Evolutionary conservation across 2,888 invertebrate species (phyloP), one percentile per base, ranked within the genome.

Genomic region (Polia nebulosa): DNA sequence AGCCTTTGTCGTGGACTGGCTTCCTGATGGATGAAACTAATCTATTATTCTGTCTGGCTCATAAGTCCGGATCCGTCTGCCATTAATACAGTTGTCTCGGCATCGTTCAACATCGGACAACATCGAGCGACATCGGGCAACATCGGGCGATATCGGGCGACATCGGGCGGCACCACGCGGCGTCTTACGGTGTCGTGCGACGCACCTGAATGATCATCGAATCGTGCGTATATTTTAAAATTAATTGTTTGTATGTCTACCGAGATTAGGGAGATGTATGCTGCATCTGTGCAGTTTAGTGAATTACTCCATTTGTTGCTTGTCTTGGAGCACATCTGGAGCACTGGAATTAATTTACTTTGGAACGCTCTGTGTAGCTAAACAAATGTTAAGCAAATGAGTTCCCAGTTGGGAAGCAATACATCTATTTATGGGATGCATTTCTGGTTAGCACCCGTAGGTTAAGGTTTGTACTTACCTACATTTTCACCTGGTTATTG

Each of bases 11-110:
- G 73, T 73, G 59, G 80, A 69, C 76, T 80, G 61, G 84, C 82
- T 76, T 83, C 81, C 85, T 88, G 88, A 88, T 83, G 80, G 85
- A 89, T 88, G 85, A 78, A 72, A 72, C 80, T 83, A 86, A 89
- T 89, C 83, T 83, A 82, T 87, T 83, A 85, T 80, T 82, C 80
- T 81, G 85, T 85, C 84, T 81, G 81, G 78, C 84, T 86, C 86
- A 83, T 85, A 84, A 84, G 86, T 85, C 79, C 72, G 77, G 80
- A 79, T 77, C 63, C 71, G 66, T 81, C 71, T 66, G 69, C 83
- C 87, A 85, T 87, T 87, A 85, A 87, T 87, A 87, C 74, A 81
- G 67, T 80, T 78, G 83, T 83, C 80, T 64, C 65, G 65, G 57
- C 52, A 57, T 62, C 68, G 61, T 59, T 58, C 61, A 53, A 49